phyloP scores from a whole-genome alignment of 2,113 vertebrate genomes.

The Rhinopomastus cyanomelas region DNA sequence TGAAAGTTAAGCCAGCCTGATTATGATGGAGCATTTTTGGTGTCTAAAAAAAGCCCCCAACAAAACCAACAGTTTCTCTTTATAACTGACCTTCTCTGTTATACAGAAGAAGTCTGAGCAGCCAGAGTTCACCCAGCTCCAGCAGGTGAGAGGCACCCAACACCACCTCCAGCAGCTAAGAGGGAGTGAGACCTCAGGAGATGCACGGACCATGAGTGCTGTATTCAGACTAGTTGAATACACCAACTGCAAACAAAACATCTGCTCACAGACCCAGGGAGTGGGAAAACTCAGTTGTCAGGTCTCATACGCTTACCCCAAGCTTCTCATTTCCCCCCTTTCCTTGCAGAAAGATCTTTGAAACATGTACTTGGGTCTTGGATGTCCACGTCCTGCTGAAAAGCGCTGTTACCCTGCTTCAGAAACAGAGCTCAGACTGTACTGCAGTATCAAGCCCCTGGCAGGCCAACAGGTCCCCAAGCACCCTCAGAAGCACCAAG shows the following conservation, averaged over 20 bases:
- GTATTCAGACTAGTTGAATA: background rate
- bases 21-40: slow-evolving; percentile 33
- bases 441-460: background rate
- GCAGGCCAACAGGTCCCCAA: background rate
- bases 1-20: slow-evolving; percentile 15
- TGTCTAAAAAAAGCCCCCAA: slow-evolving; percentile 26
- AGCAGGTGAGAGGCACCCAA: background rate
- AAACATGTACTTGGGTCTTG: background rate
- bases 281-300: background rate
- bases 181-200: background rate
- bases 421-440: background rate
- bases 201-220: background rate
- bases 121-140: background rate
- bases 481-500: background rate
- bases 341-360: background rate
- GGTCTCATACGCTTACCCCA: background rate
- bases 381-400: background rate
- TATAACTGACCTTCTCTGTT: slow-evolving; percentile 23
- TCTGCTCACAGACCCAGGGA: background rate
- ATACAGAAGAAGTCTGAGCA: background rate
- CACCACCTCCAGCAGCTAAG: background rate
- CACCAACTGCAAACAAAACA: background rate
- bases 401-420: background rate
- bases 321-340: background rate
- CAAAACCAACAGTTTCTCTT: background rate